Base-by-base conservation (phyloP, 1,140 invertebrate genomes). In the Liolophura sinensis region DNA sequence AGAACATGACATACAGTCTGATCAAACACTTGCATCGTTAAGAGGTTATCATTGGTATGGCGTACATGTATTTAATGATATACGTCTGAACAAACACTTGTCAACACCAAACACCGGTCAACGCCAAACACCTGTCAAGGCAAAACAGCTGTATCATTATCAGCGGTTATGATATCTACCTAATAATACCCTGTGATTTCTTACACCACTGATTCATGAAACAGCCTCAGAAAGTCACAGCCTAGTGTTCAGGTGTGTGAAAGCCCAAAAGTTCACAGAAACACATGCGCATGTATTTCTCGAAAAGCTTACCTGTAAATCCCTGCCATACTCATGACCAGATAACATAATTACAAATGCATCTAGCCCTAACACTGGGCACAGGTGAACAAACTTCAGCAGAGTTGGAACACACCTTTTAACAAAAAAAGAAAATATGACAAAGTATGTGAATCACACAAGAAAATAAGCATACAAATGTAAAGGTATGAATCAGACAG, bases 301-400 rank as follows among this genome's bases (percentile, higher is more conserved):
- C n/a, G 15, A 20, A 31, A 0, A 11, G 27, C 27, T 52, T 71
- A 81, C 79, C 71, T 76, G 51, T 16, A 78, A 64, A 56, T 73
- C 61, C n/a, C 4, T 25, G 6, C 68, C 73, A 68, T 73, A 79
- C 9, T 62, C 22, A 7, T 70, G 31, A 1, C 65, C 73, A 46
- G 79, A 75, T 58, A 82, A 24, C 57, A 79, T 70, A 56, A 78
- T 63, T 3, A 82, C 52, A 65, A 79, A 82, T 15, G 71, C 78
- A 67, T 82, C 78, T 9, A 80, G 64, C 20, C 70, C 70, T 16
- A 75, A 62, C 18, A 64, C 58, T 55, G 70, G 52, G 67, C 75
- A 76, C 0, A 72, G 27, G 40, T 76, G 48, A 14, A 70, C 74
- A 60, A 81, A 81, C 50, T 72, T 73, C 5, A 77, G 49, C 27